Base-by-base conservation (phyloP, 2,888 invertebrate species). In the Limulus polyphemus region DNA sequence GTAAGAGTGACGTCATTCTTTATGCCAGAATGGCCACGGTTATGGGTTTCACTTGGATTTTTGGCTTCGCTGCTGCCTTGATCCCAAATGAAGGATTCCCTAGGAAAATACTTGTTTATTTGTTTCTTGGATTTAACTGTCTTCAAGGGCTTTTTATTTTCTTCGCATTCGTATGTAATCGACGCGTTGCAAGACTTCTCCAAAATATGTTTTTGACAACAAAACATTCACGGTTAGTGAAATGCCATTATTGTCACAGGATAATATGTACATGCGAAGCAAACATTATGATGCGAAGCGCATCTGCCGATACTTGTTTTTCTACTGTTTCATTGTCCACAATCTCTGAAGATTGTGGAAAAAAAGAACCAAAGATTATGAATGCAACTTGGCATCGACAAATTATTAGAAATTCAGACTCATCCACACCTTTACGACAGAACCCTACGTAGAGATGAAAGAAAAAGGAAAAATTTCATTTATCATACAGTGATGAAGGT, bases 31-130 rank as follows among this genome's bases (percentile, higher is more conserved):
- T 73, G 60, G 71, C 70, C 10, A 60, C 68, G 16, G 69, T 72
- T 11, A 68, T 72, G 64, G 72, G 73, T 12, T 69, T 73, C 55
- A 71, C 72, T 5, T 73, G 73, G 73, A 65, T 71, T 54, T 68
- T 73, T 49, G 72, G 70, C 10, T 64, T 71, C 52, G 56, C 69
- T 11, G 65, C 69, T 1, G 67, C 68, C 10, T 64, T 66, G 16
- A 59, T 67, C 13, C 64, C 56, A 2, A 12, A 62, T 48, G 57
- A 60, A 11, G 50, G 58, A 51, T 12, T 70, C 32, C 47, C 57
- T 10, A 63, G 67, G 11, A 14, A 64, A 50, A 61, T 65, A 16
- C 64, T 73, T 11, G 67, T 68, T 10, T 70, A 70, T 61, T 49
- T 69, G 14, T 72, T 72, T 65, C 69, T 72, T 16, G 59, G 72